These are phyloP conservation scores for Stenolophus ochropezus DNA, from an alignment of 2,888 invertebrate species.

Conservation along the genomic window DNA sequence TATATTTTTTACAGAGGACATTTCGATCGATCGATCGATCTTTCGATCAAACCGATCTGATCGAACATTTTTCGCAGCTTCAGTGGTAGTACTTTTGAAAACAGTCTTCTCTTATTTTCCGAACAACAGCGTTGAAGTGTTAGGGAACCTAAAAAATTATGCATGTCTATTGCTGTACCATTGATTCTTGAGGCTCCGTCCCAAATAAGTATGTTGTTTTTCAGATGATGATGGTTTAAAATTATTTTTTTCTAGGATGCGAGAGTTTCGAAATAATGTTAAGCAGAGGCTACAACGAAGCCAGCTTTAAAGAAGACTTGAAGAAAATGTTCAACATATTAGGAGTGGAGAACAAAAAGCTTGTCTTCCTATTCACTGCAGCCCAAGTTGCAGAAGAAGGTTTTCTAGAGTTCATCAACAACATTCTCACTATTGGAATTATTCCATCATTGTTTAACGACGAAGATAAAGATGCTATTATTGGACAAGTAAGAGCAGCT, in stretches of 20 bases:
- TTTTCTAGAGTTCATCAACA: slow-evolving; percentile 93
- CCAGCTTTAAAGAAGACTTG: slow-evolving; percentile 89
- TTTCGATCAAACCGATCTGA: no score
- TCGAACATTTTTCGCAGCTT: no score
- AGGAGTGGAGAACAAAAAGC: slow-evolving; percentile 86
- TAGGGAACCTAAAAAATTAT: no score
- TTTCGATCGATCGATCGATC: no score
- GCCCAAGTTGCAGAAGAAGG: slow-evolving; percentile 88
- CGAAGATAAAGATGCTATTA: slow-evolving; percentile 90
- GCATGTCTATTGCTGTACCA: no score
- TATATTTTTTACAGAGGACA: no score
- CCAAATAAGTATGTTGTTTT: no score
- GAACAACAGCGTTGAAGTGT: no score
- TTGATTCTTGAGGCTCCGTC: no score
- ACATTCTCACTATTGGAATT: slow-evolving; percentile 88
- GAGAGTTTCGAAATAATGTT: slow-evolving; percentile 88
- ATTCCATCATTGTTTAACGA: slow-evolving; percentile 88
- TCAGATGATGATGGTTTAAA: no score
- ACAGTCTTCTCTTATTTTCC: no score
- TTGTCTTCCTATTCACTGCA: slow-evolving; percentile 89
- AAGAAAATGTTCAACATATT: slow-evolving; percentile 85
- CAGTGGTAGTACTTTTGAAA: no score
- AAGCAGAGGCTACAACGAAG: slow-evolving; percentile 90
- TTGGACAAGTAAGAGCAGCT: slow-evolving; percentile 81
- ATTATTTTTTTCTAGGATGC: slow-evolving; percentile 75